phyloP scores from a whole-genome alignment of 2,113 vertebrate species.

The Strix uralensis region DNA sequence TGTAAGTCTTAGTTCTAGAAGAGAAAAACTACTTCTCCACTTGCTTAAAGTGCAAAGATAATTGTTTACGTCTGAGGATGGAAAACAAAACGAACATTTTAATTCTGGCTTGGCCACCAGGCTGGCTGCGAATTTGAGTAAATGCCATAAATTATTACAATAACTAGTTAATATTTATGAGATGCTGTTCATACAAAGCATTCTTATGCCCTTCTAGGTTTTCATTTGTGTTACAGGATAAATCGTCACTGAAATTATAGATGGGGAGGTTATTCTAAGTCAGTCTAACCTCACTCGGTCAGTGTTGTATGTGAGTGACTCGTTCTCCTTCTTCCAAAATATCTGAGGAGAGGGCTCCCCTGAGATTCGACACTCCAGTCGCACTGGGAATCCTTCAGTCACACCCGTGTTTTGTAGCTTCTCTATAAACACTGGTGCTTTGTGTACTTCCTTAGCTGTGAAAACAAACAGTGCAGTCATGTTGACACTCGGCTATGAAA shows the following conservation, averaged over 20 bases:
- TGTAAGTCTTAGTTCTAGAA: not conserved
- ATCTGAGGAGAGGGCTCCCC: conserved; percentile 92
- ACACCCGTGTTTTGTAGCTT: conserved; percentile 98
- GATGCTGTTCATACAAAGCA: not conserved
- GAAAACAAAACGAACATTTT: not conserved
- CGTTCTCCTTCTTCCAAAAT: conserved; percentile 98
- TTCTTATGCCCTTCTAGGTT: not conserved
- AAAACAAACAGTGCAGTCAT: not conserved
- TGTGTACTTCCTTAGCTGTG: conserved; percentile 95
- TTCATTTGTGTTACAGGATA: not conserved
- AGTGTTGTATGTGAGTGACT: conserved; percentile 96
- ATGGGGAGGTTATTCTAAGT: not conserved
- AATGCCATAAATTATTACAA: not conserved
- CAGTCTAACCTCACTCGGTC: conserved; percentile 91
- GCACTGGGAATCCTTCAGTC: conserved; percentile 91
- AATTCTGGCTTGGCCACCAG: not conserved
- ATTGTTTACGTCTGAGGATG: not conserved
- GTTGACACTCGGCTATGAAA: not conserved
- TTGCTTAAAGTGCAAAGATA: not conserved
- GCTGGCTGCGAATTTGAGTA: not conserved
- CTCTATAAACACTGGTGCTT: conserved; percentile 89
- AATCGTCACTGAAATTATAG: not conserved
- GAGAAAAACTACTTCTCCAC: not conserved
- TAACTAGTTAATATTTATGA: not conserved
- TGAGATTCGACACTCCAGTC: conserved; percentile 89